These are phyloP conservation scores for Zaprionus taronus DNA, from an alignment of 1,140 invertebrate species.

Conservation along the genomic window DNA sequence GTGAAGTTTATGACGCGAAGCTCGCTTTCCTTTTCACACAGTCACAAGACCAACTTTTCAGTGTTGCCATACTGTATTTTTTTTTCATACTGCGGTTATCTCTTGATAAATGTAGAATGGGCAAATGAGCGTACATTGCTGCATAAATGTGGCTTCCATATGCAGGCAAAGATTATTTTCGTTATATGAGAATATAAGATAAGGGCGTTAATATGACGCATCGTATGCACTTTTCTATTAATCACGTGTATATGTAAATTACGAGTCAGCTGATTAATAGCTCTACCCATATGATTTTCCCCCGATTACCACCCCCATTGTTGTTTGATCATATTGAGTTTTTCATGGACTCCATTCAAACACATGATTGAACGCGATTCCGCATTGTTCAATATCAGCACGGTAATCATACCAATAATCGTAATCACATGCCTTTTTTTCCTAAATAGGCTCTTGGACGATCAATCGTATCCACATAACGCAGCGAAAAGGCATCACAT, in stretches of 20 bases:
- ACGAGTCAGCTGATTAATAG: constrained; percentile 47
- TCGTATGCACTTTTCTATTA: constrained; percentile 15
- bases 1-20: constrained; percentile 67
- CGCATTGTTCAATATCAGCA: constrained; percentile 1
- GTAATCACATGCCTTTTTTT: constrained; percentile 70
- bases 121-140: neutral
- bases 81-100: constrained; percentile 29
- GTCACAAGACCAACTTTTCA: constrained; percentile 72
- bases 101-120: constrained; percentile 29
- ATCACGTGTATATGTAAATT: constrained; percentile 38
- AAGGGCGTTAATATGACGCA: constrained; percentile 17
- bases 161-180: constrained; percentile 1
- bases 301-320: constrained; percentile 5
- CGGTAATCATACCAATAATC: constrained; percentile 32
- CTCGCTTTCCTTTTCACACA: constrained; percentile 69
- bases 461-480: constrained; percentile 54
- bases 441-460: constrained; percentile 43
- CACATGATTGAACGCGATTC: constrained; percentile 31
- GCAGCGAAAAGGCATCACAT: constrained; percentile 57
- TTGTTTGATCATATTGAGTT: constrained; percentile 18
- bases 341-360: constrained; percentile 14
- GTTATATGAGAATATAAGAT: neutral
- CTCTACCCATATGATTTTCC: neutral
- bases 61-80: constrained; percentile 69
- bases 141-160: constrained; percentile 29